Base-by-base conservation (phyloP, 2,888 invertebrate species). In the Papilio protenor region DNA sequence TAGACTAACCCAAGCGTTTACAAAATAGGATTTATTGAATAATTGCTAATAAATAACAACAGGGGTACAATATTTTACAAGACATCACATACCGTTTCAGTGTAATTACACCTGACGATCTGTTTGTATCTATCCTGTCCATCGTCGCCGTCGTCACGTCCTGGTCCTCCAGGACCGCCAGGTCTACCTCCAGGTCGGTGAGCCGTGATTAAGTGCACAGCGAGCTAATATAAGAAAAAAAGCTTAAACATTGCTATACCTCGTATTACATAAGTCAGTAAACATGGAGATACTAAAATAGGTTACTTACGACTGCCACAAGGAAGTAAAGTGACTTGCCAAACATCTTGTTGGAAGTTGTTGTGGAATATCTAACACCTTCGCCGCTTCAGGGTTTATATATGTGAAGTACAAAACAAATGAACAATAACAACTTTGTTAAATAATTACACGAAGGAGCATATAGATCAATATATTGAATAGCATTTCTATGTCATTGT, bases 91-190 rank as follows among this genome's bases (percentile, higher is more conserved):
- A 70, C 77, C 33, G n/a, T 14, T 49, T 40, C 45, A 0, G 77
- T 77, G 40, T 74, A 71, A 52, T 77, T 77, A 74, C 77, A 77
- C 45, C 77, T 69, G 21, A 77, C 70, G 59, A 77, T 61, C 16
- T 33, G 5, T 61, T 18, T 70, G 49, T 40, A 74, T 49, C 59
- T 64, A 14, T 73, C 77, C 18, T 64, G 49, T 11, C 55, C 45
- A 4, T 45, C 66, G 10, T 40, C 66, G 0, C 52, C 73, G 45
- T 64, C 40, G 12, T 64, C 57, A 14, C 27, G 55, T 2, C 69
- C 55, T 33, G 57, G 59, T 18, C n/a, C 47, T 47, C 47, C 23
- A 1, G 47, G 45, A 45, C 27, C 45, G 27, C 47, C 70, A 11
- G 16, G 23, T 66, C 66, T 52, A 23, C 55, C 55, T 5, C 55